These are phyloP conservation scores for Xanthorhoe designata DNA, from an alignment of 2,888 invertebrate species.

Conservation along the genomic window DNA sequence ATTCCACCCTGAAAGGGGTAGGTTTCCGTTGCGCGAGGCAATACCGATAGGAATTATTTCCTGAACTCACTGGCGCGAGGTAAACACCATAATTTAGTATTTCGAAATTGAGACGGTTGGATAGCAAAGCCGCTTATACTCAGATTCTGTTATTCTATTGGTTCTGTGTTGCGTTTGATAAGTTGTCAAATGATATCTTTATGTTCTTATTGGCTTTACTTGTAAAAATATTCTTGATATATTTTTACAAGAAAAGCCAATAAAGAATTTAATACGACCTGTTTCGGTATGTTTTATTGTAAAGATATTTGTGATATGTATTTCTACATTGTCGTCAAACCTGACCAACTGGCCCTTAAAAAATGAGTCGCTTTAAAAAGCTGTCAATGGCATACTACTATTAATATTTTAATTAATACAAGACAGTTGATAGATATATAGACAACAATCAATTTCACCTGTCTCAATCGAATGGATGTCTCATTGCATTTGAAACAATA, in stretches of 20 bases:
- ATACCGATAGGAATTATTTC: conserved; percentile 37
- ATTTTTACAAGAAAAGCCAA: no score
- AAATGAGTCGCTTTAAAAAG: no score
- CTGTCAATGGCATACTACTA: no score
- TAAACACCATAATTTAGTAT: conserved; percentile 40
- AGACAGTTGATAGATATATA: no score
- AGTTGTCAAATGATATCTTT: neutral
- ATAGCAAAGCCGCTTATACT: conserved; percentile 29
- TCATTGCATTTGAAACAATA: conserved; percentile 27
- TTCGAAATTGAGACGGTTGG: conserved; percentile 24
- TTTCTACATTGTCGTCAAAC: no score
- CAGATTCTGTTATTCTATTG: conserved; percentile 4
- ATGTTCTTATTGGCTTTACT: no score
- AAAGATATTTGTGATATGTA: no score
- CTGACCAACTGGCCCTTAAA: no score
- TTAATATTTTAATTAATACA: no score
- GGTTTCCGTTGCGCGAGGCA: conserved; percentile 25
- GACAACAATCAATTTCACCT: conserved; percentile 16
- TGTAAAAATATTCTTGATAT: no score
- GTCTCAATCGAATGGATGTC: conserved; percentile 16
- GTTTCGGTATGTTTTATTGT: no score
- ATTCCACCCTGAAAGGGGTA: conserved; percentile 18
- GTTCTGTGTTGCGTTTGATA: conserved; percentile 6
- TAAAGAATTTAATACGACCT: no score
- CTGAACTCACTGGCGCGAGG: conserved; percentile 29